A percentile compares a stretch with the other conserved stretches of the same genome.
phyloP scores from a whole-genome alignment of 2,113 vertebrate genomes.

The Ailurus styani region DNA sequence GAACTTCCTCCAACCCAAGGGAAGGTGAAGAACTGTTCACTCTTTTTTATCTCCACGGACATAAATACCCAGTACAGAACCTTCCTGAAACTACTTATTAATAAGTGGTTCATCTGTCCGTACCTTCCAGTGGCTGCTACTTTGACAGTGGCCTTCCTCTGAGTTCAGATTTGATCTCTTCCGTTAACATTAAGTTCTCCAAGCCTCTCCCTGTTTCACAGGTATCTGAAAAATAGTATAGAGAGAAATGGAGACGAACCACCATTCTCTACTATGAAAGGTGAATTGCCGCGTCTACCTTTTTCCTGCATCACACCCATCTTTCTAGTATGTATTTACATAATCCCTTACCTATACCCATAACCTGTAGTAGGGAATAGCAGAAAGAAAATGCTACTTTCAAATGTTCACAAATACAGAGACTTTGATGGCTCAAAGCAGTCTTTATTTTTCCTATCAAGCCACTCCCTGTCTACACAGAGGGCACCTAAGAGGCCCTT shows the following conservation, averaged over 20 bases:
- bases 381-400: neutral
- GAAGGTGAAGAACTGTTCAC: neutral
- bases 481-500: neutral
- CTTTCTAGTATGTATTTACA: neutral
- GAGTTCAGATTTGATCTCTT: conserved; percentile 3
- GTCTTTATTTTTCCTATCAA: neutral
- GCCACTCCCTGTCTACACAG: fast-evolving
- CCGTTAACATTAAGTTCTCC: neutral
- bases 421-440: neutral
- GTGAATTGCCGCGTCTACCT: neutral
- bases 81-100: neutral
- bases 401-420: neutral
- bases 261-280: neutral
- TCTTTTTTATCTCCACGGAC: neutral
- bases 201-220: neutral
- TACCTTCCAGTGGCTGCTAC: neutral
- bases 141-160: neutral
- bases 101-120: neutral
- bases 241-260: neutral
- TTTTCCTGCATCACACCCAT: neutral
- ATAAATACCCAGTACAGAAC: neutral
- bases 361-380: neutral
- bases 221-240: neutral
- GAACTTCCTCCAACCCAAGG: neutral
- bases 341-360: neutral